A percentile compares a stretch with the other conserved stretches of the same genome.
Conservation (phyloP, 2,888 invertebrate species). For the Agriopis aurantiaria region DNA sequence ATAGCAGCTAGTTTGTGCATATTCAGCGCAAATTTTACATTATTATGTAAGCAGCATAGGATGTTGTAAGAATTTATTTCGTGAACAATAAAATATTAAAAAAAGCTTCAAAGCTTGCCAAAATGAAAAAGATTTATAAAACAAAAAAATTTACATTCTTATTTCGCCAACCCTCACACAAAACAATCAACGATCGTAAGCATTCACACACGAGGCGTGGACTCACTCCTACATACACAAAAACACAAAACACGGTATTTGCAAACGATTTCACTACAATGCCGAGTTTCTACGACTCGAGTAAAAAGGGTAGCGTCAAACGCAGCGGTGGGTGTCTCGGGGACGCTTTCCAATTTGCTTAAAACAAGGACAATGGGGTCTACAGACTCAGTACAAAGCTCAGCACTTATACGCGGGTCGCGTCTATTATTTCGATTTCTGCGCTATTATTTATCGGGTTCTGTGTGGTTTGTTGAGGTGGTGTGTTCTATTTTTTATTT, state of each 20-base stretch:
- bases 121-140: not conserved
- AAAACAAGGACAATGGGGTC: slow-evolving; percentile 69
- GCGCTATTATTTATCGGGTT: slow-evolving; percentile 18
- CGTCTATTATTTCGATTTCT: slow-evolving; percentile 29
- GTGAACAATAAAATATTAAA: no score
- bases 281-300: slow-evolving; percentile 50
- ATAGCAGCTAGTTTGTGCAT: no score
- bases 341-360: slow-evolving; percentile 72
- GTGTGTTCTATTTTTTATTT: slow-evolving; percentile 4
- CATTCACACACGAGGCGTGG: slow-evolving; percentile 28
- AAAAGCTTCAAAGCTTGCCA: no score
- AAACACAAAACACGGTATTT: slow-evolving; percentile 50
- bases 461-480: slow-evolving; percentile 22
- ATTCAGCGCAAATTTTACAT: no score
- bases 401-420: slow-evolving; percentile 35
- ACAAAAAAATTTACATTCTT: no score
- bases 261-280: slow-evolving; percentile 68
- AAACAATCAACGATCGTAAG: slow-evolving; percentile 12
- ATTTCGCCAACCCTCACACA: not conserved
- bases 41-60: no score
- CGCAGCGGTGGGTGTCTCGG: slow-evolving; percentile 41
- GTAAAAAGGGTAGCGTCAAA: slow-evolving; percentile 55
- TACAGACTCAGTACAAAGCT: slow-evolving; percentile 46
- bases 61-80: no score
- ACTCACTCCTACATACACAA: slow-evolving; percentile 23